These are phyloP conservation scores for Phalanger gymnotis DNA, from an alignment of 2,797 vertebrate species.

Conservation along the genomic window DNA sequence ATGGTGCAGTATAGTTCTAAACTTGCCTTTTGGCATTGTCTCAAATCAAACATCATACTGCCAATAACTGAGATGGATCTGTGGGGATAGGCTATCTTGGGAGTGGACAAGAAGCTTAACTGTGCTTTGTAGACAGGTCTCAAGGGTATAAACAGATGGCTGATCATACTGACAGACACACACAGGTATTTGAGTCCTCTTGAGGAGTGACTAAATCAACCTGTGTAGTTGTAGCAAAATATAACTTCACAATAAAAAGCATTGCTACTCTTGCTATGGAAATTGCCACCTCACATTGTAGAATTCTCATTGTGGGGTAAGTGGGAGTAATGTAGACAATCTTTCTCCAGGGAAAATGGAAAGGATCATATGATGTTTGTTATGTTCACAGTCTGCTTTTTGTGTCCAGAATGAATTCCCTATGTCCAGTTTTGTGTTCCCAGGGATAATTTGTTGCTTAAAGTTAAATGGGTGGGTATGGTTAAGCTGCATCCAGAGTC, in stretches of 20 bases:
- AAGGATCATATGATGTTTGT: background rate
- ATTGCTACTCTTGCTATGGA: background rate
- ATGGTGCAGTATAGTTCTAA: background rate
- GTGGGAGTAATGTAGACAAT: background rate
- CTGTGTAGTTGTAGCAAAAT: background rate
- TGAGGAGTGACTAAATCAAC: background rate
- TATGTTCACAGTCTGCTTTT: background rate
- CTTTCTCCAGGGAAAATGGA: background rate
- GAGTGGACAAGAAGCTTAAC: background rate
- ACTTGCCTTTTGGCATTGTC: background rate
- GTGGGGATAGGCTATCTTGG: background rate
- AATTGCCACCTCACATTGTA: background rate
- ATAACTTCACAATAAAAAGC: background rate
- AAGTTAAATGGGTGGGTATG: background rate
- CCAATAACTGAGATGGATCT: background rate
- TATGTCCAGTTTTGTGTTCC: background rate
- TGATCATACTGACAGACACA: background rate
- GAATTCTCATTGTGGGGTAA: background rate
- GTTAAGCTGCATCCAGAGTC: background rate
- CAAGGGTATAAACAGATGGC: background rate
- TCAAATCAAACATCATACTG: background rate
- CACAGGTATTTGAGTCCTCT: background rate
- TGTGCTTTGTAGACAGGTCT: background rate
- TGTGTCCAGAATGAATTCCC: background rate
- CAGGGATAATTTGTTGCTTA: background rate